These are phyloP conservation scores for Linnaemya tessellans DNA, from an alignment of 2,888 invertebrate species.

Conservation along the genomic window DNA sequence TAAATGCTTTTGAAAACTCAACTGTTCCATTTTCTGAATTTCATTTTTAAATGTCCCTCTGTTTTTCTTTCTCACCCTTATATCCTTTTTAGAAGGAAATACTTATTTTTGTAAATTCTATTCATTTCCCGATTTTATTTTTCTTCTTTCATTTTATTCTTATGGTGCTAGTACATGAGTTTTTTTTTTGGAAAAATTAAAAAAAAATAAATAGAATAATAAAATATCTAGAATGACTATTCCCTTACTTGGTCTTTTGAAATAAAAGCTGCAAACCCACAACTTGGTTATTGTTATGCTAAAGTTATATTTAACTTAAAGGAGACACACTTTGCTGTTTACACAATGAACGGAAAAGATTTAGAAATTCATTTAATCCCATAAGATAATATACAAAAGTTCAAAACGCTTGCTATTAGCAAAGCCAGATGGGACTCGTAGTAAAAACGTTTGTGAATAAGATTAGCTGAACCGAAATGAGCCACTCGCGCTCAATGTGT, in stretches of 20 bases:
- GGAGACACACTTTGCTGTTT: background rate
- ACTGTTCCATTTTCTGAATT: constrained; percentile 25
- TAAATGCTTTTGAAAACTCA: constrained; percentile 35
- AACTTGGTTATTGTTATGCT: background rate
- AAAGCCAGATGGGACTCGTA: too few relatives aligned
- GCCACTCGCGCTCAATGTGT: too few relatives aligned
- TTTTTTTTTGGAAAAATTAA: background rate
- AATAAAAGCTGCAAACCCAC: background rate
- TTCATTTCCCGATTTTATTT: constrained; percentile 3
- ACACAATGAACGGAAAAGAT: background rate
- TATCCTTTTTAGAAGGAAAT: background rate
- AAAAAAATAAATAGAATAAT: background rate
- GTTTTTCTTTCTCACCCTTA: background rate
- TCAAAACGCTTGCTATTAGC: too few relatives aligned
- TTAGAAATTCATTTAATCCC: background rate
- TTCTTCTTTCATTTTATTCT: background rate
- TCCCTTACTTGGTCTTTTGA: constrained; percentile 1
- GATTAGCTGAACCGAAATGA: too few relatives aligned
- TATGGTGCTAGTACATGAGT: background rate
- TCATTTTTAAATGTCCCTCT: constrained; percentile 1
- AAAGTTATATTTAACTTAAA: background rate
- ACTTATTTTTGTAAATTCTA: constrained; percentile 18
- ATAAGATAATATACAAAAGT: background rate
- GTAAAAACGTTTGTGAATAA: too few relatives aligned
- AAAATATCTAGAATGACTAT: background rate